These are phyloP conservation scores for Trimorus sp. DNA, from an alignment of 2,888 invertebrate species.

Conservation along the genomic window DNA sequence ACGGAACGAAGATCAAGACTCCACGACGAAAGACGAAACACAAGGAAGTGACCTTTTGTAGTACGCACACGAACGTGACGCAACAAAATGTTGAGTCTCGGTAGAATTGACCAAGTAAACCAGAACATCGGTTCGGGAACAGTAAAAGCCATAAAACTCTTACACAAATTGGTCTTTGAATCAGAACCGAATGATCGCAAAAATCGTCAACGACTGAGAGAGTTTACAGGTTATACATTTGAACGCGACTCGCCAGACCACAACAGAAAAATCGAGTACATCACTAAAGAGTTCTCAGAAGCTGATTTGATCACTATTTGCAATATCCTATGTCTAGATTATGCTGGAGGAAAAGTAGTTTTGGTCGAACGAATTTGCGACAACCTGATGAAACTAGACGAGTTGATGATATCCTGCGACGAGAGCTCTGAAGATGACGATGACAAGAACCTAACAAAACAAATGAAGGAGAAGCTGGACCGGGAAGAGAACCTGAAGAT, in stretches of 20 bases:
- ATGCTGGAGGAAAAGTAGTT: background rate
- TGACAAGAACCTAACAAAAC: no score
- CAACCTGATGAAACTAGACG: background rate
- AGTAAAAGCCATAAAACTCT: conserved; percentile 1
- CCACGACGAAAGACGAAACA: no score
- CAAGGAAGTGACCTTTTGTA: no score
- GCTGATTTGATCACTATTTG: conserved; percentile 23
- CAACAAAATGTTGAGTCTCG: no score
- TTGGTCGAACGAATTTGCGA: conserved; percentile 1
- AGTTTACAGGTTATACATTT: conserved; percentile 51
- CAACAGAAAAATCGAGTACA: conserved; percentile 30
- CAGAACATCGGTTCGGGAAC: conserved; percentile 28
- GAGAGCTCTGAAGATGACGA: background rate
- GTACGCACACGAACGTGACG: no score
- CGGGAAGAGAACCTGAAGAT: no score
- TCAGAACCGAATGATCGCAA: conserved; percentile 34
- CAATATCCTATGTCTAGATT: background rate
- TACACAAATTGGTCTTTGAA: conserved; percentile 47
- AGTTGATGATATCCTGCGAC: background rate
- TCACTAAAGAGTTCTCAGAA: conserved; percentile 17
- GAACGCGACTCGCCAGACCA: conserved; percentile 26
- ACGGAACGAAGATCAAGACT: no score
- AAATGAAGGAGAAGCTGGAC: no score
- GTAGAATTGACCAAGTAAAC: no score
- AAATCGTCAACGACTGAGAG: conserved; percentile 43